Percentiles rank a stretch among this genome's conserved stretches.
These are phyloP conservation scores for Embiotoca jacksoni DNA, from an alignment of 2,113 vertebrate genomes.

Conservation along the genomic window DNA sequence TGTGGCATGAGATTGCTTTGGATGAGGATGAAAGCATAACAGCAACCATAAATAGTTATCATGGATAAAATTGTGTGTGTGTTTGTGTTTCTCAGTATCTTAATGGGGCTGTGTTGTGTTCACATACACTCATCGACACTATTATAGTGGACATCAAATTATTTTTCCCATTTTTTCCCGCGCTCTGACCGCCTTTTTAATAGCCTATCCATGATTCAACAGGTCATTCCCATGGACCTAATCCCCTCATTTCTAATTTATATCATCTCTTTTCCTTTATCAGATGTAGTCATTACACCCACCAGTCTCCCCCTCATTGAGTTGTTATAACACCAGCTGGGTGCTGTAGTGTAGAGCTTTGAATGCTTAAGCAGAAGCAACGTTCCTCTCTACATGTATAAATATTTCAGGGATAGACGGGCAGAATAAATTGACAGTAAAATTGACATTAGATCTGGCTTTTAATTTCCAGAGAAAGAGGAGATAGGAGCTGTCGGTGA, in stretches of 20 bases:
- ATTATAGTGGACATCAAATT: constrained; percentile 42
- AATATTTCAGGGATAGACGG: constrained; percentile 82
- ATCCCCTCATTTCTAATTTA: constrained; percentile 81
- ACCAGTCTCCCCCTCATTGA: constrained; percentile 65
- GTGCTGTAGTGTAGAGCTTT: constrained; percentile 63
- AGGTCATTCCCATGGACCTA: constrained; percentile 78
- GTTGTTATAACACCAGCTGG: constrained; percentile 76
- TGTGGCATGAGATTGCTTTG: constrained; percentile 55
- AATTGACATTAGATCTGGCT: constrained; percentile 81
- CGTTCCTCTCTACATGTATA: constrained; percentile 74
- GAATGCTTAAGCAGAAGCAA: constrained; percentile 73
- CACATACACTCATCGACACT: constrained; percentile 14
- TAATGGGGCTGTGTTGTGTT: constrained; percentile 13
- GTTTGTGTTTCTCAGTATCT: constrained; percentile 3
- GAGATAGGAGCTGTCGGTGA: constrained; percentile 45
- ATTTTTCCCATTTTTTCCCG: constrained; percentile 25
- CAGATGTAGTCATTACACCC: constrained; percentile 80
- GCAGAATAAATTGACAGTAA: constrained; percentile 84
- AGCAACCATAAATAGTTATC: constrained; percentile 47
- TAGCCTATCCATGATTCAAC: constrained; percentile 77
- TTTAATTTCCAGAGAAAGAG: constrained; percentile 80
- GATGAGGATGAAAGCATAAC: constrained; percentile 53
- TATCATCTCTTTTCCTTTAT: constrained; percentile 69
- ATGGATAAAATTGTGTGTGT: constrained; percentile 31
- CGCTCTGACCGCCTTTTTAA: constrained; percentile 43